phyloP scores from a whole-genome alignment of 2,888 invertebrate genomes.

The Nomada ferruginata region DNA sequence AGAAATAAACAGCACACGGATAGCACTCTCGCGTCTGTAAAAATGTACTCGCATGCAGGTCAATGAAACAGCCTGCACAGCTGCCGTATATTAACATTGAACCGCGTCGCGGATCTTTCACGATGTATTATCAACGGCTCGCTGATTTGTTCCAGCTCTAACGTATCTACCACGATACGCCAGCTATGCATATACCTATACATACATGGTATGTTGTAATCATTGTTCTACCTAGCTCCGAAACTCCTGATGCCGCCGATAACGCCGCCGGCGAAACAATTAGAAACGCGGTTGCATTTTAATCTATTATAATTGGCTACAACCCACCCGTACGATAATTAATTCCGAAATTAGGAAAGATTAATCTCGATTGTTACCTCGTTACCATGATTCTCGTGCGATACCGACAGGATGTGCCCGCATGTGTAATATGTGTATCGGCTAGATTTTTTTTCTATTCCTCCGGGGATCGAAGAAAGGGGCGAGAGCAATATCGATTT shows the following conservation, averaged over 20 bases:
- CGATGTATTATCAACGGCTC: conserved; percentile 62
- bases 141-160: conserved; percentile 60
- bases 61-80: neutral
- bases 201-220: conserved; percentile 22
- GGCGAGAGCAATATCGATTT: conserved; percentile 13
- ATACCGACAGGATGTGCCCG: neutral
- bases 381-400: neutral
- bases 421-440: too few relatives aligned
- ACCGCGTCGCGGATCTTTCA: conserved; percentile 39
- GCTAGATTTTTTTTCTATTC: neutral
- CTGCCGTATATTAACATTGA: conserved; percentile 41
- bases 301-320: conserved; percentile 8
- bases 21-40: neutral
- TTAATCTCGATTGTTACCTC: neutral
- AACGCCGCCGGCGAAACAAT: conserved; percentile 32
- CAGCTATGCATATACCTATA: neutral
- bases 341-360: conserved; percentile 23
- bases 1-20: neutral
- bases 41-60: neutral
- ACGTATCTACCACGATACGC: conserved; percentile 27
- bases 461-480: neutral
- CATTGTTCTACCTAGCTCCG: conserved; percentile 18
- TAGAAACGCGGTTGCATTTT: conserved; percentile 10
- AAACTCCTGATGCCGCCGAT: conserved; percentile 16
- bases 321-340: neutral